These are phyloP conservation scores for Reinhardtius hippoglossoides DNA, from an alignment of 2,113 vertebrate genomes.

Conservation along the genomic window DNA sequence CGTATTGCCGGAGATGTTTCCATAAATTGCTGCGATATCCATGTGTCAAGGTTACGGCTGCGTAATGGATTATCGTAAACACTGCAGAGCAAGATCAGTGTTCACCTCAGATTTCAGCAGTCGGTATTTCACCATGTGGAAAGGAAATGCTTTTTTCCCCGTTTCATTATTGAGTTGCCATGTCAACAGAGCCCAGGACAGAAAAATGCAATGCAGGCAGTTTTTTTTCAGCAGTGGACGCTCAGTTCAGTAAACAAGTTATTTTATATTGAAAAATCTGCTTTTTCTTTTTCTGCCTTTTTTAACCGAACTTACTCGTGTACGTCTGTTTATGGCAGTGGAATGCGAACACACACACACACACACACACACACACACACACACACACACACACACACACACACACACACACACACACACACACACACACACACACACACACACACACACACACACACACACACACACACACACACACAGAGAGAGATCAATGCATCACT, in stretches of 20 bases:
- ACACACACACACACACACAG: neutral
- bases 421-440: neutral
- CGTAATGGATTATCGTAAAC: neutral
- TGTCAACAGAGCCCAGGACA: constrained; percentile 28
- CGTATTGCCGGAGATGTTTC: neutral
- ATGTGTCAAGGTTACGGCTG: neutral
- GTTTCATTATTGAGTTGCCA: constrained; percentile 46
- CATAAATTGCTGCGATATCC: too few species aligned
- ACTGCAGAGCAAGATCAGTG: neutral
- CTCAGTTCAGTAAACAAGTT: neutral
- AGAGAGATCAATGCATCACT: neutral
- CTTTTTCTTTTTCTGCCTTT: neutral
- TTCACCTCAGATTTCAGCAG: neutral
- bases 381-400: neutral
- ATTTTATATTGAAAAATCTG: neutral
- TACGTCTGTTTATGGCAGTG: neutral
- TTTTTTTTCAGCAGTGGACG: neutral
- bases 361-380: neutral
- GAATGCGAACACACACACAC: neutral
- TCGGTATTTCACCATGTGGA: neutral
- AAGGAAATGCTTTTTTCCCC: constrained; percentile 4
- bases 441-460: neutral
- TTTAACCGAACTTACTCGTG: neutral
- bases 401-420: neutral
- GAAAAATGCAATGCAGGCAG: constrained; percentile 1